Conservation (phyloP, 2,888 invertebrate species). For the Philereme vetulata region DNA sequence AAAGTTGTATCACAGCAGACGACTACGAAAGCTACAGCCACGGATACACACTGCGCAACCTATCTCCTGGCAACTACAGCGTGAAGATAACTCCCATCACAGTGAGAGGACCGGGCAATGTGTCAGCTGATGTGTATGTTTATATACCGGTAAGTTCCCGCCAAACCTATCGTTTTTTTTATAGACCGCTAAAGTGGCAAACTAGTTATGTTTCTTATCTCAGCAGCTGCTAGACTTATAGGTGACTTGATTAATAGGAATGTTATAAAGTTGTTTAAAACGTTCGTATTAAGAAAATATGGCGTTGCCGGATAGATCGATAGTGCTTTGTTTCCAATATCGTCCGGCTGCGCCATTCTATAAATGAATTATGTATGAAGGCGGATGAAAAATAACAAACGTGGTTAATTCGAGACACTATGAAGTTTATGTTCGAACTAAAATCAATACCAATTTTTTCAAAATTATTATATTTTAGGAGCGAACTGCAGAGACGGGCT, state of each 20-base stretch:
- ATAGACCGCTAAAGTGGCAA: no score
- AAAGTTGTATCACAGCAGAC: constrained; percentile 87
- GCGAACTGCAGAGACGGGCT: constrained; percentile 50
- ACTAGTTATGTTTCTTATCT: no score
- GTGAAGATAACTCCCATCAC: constrained; percentile 90
- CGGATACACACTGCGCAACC: constrained; percentile 79
- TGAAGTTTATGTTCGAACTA: neutral
- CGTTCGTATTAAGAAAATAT: no score
- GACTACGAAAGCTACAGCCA: constrained; percentile 81
- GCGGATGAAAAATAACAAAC: no score
- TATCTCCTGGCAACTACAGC: constrained; percentile 92
- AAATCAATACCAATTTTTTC: constrained; percentile 15
- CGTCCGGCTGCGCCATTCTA: no score
- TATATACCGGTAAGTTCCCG: constrained; percentile 83
- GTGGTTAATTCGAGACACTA: no score
- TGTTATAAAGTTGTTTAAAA: no score
- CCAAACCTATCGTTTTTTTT: neutral
- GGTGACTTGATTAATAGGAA: no score
- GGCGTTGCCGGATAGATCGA: no score
- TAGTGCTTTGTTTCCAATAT: no score
- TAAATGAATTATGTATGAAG: no score
- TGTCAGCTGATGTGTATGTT: constrained; percentile 82
- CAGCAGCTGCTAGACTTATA: no score
- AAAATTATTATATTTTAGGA: constrained; percentile 50
- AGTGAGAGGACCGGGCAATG: constrained; percentile 88